Evolutionary conservation across 2,888 invertebrate species (phyloP).

Genomic region (Incurvaria masculella): DNA sequence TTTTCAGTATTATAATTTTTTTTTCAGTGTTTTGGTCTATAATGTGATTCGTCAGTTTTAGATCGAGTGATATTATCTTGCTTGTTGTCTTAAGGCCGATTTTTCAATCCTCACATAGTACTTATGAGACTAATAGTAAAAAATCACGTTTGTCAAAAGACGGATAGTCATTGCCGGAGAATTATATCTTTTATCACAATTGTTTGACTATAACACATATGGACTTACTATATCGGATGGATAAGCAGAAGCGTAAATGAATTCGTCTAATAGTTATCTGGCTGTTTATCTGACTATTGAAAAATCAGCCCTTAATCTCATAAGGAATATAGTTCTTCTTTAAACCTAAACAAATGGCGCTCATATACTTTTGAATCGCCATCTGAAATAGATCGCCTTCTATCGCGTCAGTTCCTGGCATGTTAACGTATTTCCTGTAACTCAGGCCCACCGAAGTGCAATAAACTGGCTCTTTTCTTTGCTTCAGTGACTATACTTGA

Average conservation of each 20-base stretch:
- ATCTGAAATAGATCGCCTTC: constrained; percentile 3
- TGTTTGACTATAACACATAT: too few species aligned
- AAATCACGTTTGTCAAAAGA: too few species aligned
- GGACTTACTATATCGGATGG: too few species aligned
- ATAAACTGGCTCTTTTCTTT: constrained; percentile 5
- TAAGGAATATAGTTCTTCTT: constrained; percentile 3
- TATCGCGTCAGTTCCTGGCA: constrained; percentile 1
- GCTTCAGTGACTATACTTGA: not conserved
- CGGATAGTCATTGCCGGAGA: too few species aligned
- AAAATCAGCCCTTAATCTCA: too few species aligned
- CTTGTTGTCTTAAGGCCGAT: constrained; percentile 4
- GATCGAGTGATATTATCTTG: constrained; percentile 1
- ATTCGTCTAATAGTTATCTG: too few species aligned
- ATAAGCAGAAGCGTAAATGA: too few species aligned
- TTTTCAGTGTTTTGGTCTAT: constrained; percentile 17
- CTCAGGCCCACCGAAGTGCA: constrained; percentile 5
- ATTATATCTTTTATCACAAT: too few species aligned
- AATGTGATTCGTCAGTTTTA: constrained; percentile 8
- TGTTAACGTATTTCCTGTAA: constrained; percentile 5
- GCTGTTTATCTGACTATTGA: too few species aligned
- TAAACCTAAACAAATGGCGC: constrained; percentile 3
- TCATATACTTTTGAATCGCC: constrained; percentile 5
- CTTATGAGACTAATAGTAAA: too few species aligned
- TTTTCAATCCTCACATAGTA: too few species aligned
- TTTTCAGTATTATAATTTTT: constrained; percentile 8